These are phyloP conservation scores for Rhagonycha fulva DNA, from an alignment of 2,888 invertebrate species.

Conservation along the genomic window DNA sequence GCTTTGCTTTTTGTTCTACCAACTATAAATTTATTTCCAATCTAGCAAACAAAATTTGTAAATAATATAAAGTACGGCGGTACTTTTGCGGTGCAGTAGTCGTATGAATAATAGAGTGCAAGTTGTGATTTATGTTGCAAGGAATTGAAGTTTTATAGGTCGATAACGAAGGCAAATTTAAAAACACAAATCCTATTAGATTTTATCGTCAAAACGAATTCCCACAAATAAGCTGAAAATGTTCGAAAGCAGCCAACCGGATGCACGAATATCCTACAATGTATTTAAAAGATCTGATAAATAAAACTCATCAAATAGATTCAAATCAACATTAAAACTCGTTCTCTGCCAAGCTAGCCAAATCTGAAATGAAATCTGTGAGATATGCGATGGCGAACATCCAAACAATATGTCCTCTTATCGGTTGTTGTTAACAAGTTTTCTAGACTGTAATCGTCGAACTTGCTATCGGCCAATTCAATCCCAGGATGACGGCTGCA, in stretches of 20 bases:
- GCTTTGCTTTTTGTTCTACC: neutral
- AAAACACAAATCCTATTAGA: constrained; percentile 47
- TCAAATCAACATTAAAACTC: constrained; percentile 56
- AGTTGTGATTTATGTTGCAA: constrained; percentile 42
- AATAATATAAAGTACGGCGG: constrained; percentile 31
- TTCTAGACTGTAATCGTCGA: constrained; percentile 51
- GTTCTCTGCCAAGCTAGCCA: constrained; percentile 42
- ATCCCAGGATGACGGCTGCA: constrained; percentile 44
- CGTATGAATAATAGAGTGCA: constrained; percentile 37
- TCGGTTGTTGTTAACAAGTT: constrained; percentile 55
- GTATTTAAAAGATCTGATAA: constrained; percentile 49
- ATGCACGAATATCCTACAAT: constrained; percentile 29
- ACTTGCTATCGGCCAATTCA: constrained; percentile 46
- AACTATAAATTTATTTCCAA: constrained; percentile 16
- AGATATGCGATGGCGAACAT: constrained; percentile 51
- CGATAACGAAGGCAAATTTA: constrained; percentile 48
- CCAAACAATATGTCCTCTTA: constrained; percentile 55
- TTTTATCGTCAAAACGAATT: constrained; percentile 44
- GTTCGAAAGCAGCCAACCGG: constrained; percentile 32
- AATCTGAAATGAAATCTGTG: constrained; percentile 55
- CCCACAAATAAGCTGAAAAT: constrained; percentile 46
- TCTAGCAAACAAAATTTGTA: constrained; percentile 32
- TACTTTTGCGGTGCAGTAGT: constrained; percentile 17
- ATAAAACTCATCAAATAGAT: constrained; percentile 56
- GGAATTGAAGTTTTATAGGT: constrained; percentile 42